Percentiles rank a stretch among this genome's conserved stretches.
These are phyloP conservation scores for Gastrophryne carolinensis DNA, from an alignment of 2,797 vertebrate genomes.

Conservation along the genomic window DNA sequence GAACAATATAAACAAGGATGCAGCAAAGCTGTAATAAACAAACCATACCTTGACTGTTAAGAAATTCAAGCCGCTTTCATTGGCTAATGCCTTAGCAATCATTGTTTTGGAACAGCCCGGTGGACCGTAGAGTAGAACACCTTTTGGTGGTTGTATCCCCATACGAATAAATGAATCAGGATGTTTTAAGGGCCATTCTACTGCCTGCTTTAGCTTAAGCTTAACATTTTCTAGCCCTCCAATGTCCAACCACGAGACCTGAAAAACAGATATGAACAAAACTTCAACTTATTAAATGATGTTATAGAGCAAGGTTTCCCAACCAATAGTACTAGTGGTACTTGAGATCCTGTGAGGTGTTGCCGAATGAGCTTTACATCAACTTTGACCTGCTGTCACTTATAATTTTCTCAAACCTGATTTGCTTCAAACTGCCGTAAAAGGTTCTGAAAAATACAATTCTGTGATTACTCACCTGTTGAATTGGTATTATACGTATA, in stretches of 20 bases:
- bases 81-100: slow-evolving; percentile 94
- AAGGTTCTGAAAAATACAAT: too few relatives aligned
- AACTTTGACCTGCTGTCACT: too few relatives aligned
- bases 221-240: slow-evolving; percentile 92
- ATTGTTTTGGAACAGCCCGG: slow-evolving; percentile 98
- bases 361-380: too few relatives aligned
- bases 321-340: too few relatives aligned
- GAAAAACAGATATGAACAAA: neutral
- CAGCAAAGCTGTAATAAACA: neutral
- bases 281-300: neutral
- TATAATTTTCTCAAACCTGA: too few relatives aligned
- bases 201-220: slow-evolving; percentile 89
- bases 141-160: slow-evolving; percentile 91
- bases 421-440: too few relatives aligned
- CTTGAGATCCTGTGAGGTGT: too few relatives aligned
- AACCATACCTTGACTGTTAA: slow-evolving; percentile 89
- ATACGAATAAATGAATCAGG: slow-evolving; percentile 86
- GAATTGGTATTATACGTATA: too few relatives aligned
- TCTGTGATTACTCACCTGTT: too few relatives aligned
- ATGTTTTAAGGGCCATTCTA: slow-evolving; percentile 93
- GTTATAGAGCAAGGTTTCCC: too few relatives aligned
- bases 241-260: slow-evolving; percentile 94
- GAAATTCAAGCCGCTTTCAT: slow-evolving; percentile 94
- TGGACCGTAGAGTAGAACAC: slow-evolving; percentile 91
- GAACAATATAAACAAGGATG: neutral